Conservation (phyloP, 2,888 invertebrate genomes). For the Dicranocentrus wangi region DNA sequence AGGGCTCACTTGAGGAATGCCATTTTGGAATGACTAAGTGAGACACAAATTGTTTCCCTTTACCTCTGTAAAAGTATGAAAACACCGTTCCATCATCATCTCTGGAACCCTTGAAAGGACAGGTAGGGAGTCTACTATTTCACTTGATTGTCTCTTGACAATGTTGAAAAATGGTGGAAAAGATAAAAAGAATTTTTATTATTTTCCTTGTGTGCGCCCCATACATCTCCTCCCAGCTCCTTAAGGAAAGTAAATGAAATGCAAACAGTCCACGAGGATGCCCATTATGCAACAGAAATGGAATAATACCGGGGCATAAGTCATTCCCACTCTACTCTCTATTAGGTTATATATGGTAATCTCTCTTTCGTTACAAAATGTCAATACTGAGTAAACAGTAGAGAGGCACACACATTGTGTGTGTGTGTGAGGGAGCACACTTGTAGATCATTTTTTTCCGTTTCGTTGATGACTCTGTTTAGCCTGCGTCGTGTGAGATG, state of each 20-base stretch:
- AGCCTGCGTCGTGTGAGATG: constrained; percentile 60
- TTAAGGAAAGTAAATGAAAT: too few relatives aligned
- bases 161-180: not conserved
- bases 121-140: constrained; percentile 56
- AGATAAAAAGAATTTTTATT: not conserved
- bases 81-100: constrained; percentile 35
- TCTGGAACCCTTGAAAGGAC: constrained; percentile 64
- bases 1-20: constrained; percentile 56
- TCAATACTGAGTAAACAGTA: constrained; percentile 59
- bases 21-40: constrained; percentile 62
- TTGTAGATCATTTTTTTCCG: constrained; percentile 47
- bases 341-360: constrained; percentile 39
- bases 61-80: constrained; percentile 42
- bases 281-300: constrained; percentile 54
- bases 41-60: constrained; percentile 59
- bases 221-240: too few relatives aligned
- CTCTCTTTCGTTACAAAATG: constrained; percentile 54
- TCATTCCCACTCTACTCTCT: constrained; percentile 51
- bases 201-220: not conserved
- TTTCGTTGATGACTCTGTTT: constrained; percentile 61
- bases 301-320: constrained; percentile 45
- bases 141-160: not conserved
- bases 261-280: constrained; percentile 4
- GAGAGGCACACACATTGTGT: constrained; percentile 15
- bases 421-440: constrained; percentile 30